These are phyloP conservation scores for Euleptes europaea DNA, from an alignment of 2,113 vertebrate genomes.

Conservation along the genomic window DNA sequence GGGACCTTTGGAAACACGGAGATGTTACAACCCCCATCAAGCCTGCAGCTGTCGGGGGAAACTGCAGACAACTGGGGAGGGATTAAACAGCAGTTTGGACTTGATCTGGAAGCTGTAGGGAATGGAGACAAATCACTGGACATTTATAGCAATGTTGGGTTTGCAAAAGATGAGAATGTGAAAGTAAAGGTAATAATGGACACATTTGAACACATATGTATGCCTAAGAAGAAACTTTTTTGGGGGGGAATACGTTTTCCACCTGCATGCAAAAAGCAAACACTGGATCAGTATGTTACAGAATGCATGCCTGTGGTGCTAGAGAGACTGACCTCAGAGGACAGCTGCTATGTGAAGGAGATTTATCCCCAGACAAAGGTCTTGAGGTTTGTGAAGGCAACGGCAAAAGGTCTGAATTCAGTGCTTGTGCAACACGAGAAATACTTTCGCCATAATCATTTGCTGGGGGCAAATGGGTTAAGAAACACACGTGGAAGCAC, in stretches of 20 bases:
- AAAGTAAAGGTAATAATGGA: not conserved
- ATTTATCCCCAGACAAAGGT: not conserved
- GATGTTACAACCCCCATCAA: not conserved
- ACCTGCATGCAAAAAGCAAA: not conserved
- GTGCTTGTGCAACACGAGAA: too few relatives aligned
- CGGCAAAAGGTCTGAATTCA: not conserved
- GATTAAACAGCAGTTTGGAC: not conserved
- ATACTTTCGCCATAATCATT: not conserved
- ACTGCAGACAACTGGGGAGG: not conserved
- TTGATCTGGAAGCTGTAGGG: not conserved
- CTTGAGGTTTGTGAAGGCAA: not conserved
- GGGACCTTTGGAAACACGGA: not conserved
- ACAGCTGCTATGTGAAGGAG: not conserved
- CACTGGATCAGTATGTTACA: not conserved
- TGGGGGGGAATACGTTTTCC: not conserved
- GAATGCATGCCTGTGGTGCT: not conserved
- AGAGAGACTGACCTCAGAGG: not conserved
- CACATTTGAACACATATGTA: not conserved
- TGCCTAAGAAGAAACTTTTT: not conserved
- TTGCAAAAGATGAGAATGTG: not conserved
- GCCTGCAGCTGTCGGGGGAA: not conserved
- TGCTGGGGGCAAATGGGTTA: not conserved
- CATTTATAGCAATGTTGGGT: not conserved
- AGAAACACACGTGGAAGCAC: too few relatives aligned
- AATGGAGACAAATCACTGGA: not conserved